Percentiles rank a stretch among this genome's conserved stretches.
Evolutionary conservation across 1,140 invertebrate genomes (phyloP).

Genomic region (Diplogasteroides magnus): DNA sequence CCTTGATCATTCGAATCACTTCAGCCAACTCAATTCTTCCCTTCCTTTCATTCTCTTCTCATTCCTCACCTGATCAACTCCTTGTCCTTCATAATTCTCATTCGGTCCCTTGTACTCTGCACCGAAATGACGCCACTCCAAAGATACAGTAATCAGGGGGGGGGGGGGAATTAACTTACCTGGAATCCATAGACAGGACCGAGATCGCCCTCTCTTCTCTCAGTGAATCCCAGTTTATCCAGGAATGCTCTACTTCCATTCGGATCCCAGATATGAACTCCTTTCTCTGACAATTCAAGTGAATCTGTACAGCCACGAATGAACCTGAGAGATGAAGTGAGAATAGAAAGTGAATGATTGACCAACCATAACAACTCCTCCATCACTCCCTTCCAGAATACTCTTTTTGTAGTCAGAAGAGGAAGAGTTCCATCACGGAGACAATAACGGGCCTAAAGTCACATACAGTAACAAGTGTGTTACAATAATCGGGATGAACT

Average conservation of each 20-base stretch:
- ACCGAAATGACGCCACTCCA: conserved; percentile 92
- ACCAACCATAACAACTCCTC: conserved; percentile 92
- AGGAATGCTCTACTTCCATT: conserved; percentile 87
- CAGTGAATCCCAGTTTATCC: conserved; percentile 76
- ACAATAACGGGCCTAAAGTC: conserved; percentile 68
- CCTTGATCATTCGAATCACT: conserved; percentile 77
- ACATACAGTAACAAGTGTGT: no score
- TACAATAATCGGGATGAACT: no score
- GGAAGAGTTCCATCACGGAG: conserved; percentile 75
- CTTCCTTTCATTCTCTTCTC: background rate
- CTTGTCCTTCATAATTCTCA: conserved; percentile 71
- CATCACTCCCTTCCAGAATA: conserved; percentile 84
- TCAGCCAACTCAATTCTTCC: conserved; percentile 61
- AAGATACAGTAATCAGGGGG: background rate
- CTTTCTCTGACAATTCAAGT: conserved; percentile 60
- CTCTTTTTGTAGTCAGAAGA: conserved; percentile 88
- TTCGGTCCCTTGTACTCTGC: conserved; percentile 80
- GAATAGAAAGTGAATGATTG: no score
- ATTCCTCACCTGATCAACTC: conserved; percentile 71
- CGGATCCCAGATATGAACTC: conserved; percentile 93
- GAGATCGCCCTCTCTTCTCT: conserved; percentile 84
- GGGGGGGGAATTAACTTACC: conserved; percentile 66
- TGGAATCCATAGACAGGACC: conserved; percentile 99
- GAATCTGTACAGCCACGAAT: conserved; percentile 81
- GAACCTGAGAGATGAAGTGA: no score